A percentile compares a stretch with the other conserved stretches of the same genome.
Evolutionary conservation across 2,888 invertebrate species (phyloP).

Genomic region (Dryobota labecula): DNA sequence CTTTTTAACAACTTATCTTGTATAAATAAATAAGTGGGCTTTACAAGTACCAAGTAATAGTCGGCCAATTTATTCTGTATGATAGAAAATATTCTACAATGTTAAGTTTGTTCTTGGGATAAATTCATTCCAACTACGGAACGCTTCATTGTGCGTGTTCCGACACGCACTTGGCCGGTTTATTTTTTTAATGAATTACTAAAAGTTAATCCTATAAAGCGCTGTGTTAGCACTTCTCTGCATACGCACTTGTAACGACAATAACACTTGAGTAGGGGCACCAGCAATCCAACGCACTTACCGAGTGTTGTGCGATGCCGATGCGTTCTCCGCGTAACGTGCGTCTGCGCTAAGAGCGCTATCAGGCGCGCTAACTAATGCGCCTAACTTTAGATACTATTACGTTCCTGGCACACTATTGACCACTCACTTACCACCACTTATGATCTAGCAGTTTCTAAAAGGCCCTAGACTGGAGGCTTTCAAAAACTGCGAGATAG

Average conservation of each 20-base stretch:
- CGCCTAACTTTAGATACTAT: constrained; percentile 18
- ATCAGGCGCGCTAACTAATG: constrained; percentile 16
- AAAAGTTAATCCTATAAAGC: not conserved
- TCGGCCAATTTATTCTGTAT: too few relatives aligned
- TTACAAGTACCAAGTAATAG: too few relatives aligned
- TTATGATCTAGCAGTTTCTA: not conserved
- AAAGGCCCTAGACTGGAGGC: not conserved
- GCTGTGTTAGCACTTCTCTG: not conserved
- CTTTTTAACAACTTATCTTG: too few relatives aligned
- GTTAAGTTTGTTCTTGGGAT: too few relatives aligned
- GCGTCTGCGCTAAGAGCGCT: not conserved
- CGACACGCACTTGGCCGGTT: too few relatives aligned
- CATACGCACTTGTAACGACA: too few relatives aligned
- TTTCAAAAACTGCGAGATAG: not conserved
- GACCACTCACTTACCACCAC: not conserved
- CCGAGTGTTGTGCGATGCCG: not conserved
- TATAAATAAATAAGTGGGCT: too few relatives aligned
- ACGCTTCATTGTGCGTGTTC: too few relatives aligned
- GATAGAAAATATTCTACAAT: too few relatives aligned
- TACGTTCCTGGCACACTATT: not conserved
- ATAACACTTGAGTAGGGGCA: not conserved
- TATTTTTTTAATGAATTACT: not conserved
- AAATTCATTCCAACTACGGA: too few relatives aligned
- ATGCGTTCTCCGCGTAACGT: not conserved
- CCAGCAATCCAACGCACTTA: not conserved